Conservation (phyloP, 1,140 invertebrate species). For the Andricus grossulariae region DNA sequence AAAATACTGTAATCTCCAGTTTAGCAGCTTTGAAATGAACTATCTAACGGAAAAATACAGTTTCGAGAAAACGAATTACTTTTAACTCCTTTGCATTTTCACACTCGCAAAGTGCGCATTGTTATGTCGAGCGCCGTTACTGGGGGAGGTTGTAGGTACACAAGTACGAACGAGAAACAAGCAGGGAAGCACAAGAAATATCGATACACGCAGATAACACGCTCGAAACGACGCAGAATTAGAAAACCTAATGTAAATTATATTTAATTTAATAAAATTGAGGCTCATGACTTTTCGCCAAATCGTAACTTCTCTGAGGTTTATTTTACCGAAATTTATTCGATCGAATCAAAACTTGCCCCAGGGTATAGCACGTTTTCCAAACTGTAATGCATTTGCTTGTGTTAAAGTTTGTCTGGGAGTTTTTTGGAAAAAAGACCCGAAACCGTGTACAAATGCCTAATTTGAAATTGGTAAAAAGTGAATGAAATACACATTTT, state of each 20-base stretch:
- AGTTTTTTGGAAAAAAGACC: too few relatives aligned
- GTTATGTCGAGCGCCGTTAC: slow-evolving; percentile 29
- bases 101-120: slow-evolving; percentile 22
- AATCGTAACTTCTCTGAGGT: too few relatives aligned
- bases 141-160: slow-evolving; percentile 8
- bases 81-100: slow-evolving; percentile 19
- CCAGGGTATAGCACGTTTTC: too few relatives aligned
- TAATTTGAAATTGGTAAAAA: too few relatives aligned
- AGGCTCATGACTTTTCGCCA: background rate
- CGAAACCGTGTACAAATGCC: too few relatives aligned
- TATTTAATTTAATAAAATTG: background rate
- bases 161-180: slow-evolving; percentile 21
- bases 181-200: slow-evolving; percentile 29
- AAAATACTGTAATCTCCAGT: background rate
- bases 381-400: too few relatives aligned
- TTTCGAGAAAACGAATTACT: slow-evolving; percentile 28
- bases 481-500: too few relatives aligned
- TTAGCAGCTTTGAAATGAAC: background rate
- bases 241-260: background rate
- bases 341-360: too few relatives aligned
- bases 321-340: too few relatives aligned
- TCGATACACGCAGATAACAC: slow-evolving; percentile 25
- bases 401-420: too few relatives aligned
- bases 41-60: slow-evolving; percentile 21
- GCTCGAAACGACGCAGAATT: background rate